Percentiles rank a stretch among this genome's conserved stretches.
These are phyloP conservation scores for Aselliscus stoliczkanus DNA, from an alignment of 2,797 vertebrate species.

Conservation along the genomic window DNA sequence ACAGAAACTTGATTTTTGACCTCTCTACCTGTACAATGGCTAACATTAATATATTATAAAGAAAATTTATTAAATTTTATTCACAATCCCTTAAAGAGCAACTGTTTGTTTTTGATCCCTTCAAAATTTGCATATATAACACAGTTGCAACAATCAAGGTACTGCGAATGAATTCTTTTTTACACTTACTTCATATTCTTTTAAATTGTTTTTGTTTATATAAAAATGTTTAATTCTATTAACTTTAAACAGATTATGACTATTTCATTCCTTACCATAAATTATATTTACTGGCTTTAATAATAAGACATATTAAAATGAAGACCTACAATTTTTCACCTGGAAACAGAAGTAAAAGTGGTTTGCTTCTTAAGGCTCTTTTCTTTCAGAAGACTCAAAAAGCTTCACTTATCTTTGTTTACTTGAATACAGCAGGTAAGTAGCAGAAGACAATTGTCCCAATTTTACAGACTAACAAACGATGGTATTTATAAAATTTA, in stretches of 20 bases:
- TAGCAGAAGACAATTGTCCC: not conserved
- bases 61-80: not conserved
- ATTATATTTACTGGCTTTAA: not conserved
- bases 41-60: not conserved
- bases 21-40: not conserved
- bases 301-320: slow-evolving; percentile 19
- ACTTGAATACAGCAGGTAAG: not conserved
- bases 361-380: not conserved
- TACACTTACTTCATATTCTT: not conserved
- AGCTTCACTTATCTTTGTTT: not conserved
- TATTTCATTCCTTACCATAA: not conserved
- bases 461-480: not conserved
- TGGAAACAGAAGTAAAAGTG: not conserved
- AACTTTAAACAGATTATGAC: not conserved
- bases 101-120: not conserved
- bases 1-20: not conserved
- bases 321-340: not conserved
- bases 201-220: not conserved
- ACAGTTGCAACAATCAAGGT: not conserved
- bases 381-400: slow-evolving; percentile 10
- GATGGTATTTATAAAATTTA: not conserved
- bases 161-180: not conserved
- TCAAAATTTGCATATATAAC: not conserved
- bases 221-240: slow-evolving; percentile 1
- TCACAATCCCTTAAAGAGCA: not conserved